Evolutionary conservation across 1,140 invertebrate species (phyloP).

Genomic region (Saccostrea glomerata): DNA sequence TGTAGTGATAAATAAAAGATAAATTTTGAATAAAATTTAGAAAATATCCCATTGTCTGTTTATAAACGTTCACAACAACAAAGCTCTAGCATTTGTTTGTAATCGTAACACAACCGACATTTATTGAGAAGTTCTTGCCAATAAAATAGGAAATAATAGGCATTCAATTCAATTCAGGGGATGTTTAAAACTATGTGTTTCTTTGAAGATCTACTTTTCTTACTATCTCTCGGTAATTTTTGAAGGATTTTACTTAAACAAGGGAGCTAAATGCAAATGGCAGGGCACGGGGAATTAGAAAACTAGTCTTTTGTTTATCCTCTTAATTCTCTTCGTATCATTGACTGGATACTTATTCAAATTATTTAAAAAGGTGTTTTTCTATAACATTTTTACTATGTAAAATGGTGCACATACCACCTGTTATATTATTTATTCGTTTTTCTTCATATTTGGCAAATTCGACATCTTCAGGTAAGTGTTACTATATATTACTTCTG

Average conservation of each 20-base stretch:
- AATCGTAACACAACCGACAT: neutral
- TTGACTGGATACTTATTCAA: neutral
- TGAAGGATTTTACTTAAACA: neutral
- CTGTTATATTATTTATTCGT: conserved; percentile 19
- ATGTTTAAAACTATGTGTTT: neutral
- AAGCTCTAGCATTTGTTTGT: neutral
- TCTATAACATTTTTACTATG: neutral
- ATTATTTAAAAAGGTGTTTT: neutral
- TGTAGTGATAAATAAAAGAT: neutral
- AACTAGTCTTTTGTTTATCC: neutral
- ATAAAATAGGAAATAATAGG: neutral
- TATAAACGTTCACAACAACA: neutral
- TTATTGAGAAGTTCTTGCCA: neutral
- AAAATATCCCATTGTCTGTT: neutral
- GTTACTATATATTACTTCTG: neutral
- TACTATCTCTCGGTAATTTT: neutral
- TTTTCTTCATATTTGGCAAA: conserved; percentile 1
- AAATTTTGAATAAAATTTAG: neutral
- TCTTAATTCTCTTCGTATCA: neutral
- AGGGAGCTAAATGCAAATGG: neutral
- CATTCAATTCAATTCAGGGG: neutral
- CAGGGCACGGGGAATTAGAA: neutral
- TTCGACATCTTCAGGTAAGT: neutral
- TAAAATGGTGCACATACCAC: neutral
- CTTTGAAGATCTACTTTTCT: neutral